Evolutionary conservation across 2,797 vertebrate genomes (phyloP), one percentile per base, ranked within the genome.

Genomic region (Sebastes vulpes): DNA sequence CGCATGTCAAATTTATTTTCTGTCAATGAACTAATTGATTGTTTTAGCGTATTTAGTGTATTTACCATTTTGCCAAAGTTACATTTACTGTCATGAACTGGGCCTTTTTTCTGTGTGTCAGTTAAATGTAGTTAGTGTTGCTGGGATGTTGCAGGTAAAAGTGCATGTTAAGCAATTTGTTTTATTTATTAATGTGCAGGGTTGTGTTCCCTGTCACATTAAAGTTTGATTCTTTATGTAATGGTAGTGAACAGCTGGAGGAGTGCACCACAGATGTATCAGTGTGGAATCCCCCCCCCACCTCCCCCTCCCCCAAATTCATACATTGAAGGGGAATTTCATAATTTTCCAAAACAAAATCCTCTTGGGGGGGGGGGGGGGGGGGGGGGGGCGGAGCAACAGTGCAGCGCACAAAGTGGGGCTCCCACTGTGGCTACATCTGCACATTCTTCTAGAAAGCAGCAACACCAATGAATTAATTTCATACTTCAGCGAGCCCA

Each of bases 391-490:
- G n/a, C n/a, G 73, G 76, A 64, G 83, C 72, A 81, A 82, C 70
- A 64, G 72, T 3, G n/a, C 50, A 50, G 85, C 32, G 26, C 72
- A 78, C 66, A 79, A 72, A 81, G 83, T 79, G 76, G 56, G 61
- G 83, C 81, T 89, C 79, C 87, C 76, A 83, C 90, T 85, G 90
- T 67, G 89, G 85, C 90, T 88, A 91, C 89, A 91, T 91, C 90
- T 91, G 92, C 82, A 88, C 84, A 89, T 90, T 91, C 84, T 86
- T 90, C 77, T 52, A 77, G 73, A 82, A 85, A 84, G 81, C 84
- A 79, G 80, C 75, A 81, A 72, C 82, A 81, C 67, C 82, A 74
- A 57, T 80, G 77, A 90, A 91, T 88, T 88, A 4, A 88, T 92
- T 87, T 89, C 83, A 90, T 91, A 90, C 84, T 89, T 82, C 65